Evolutionary conservation across 1,140 invertebrate genomes (phyloP).

Genomic region (Druon quercuslanigerum): DNA sequence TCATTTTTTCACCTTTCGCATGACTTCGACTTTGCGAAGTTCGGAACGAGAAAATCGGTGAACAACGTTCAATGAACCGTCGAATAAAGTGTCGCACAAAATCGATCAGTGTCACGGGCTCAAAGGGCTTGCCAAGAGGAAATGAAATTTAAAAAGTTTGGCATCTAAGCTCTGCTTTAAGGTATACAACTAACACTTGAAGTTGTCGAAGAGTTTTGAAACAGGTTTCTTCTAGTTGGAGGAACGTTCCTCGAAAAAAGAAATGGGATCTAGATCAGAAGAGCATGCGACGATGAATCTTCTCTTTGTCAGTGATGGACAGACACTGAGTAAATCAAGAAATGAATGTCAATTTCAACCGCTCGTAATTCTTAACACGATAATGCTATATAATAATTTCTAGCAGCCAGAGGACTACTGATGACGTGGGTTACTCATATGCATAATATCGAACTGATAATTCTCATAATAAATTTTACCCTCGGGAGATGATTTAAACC

Average conservation of each 20-base stretch:
- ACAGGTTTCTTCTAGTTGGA: constrained; percentile 20
- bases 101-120: constrained; percentile 15
- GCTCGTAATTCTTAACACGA: constrained; percentile 23
- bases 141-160: background rate
- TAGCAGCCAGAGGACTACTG: constrained; percentile 24
- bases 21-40: constrained; percentile 5
- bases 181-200: constrained; percentile 17
- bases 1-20: background rate
- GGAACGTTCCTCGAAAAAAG: constrained; percentile 7
- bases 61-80: constrained; percentile 21
- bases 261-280: constrained; percentile 2
- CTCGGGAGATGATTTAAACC: constrained; percentile 1
- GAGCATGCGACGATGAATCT: background rate
- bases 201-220: constrained; percentile 5
- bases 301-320: constrained; percentile 12
- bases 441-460: constrained; percentile 12
- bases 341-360: constrained; percentile 29
- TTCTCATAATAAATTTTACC: background rate
- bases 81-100: constrained; percentile 3
- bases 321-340: constrained; percentile 24
- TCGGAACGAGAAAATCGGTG: background rate
- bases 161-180: constrained; percentile 8
- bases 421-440: constrained; percentile 15
- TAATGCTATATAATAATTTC: constrained; percentile 26
- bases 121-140: constrained; percentile 11